phyloP scores from a whole-genome alignment of 2,797 vertebrate genomes.

The Myotis daubentonii region DNA sequence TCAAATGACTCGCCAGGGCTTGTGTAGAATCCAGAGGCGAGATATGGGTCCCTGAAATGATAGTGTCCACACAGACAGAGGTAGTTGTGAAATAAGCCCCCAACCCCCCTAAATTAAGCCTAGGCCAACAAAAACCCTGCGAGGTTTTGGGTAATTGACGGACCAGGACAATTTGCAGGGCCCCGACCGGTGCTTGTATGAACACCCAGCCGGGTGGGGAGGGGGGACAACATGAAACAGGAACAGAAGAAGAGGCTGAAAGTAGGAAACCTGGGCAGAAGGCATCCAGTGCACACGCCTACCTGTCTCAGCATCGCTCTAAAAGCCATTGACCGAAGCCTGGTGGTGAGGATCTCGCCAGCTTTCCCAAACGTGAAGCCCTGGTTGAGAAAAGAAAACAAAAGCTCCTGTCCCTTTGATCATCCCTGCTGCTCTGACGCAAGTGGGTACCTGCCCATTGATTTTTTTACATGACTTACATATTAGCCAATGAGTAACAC shows the following conservation, averaged over 20 bases:
- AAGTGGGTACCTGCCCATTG: not conserved
- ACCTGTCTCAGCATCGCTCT: slow-evolving; percentile 97
- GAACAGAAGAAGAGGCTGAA: not conserved
- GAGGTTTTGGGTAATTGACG: not conserved
- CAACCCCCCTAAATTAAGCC: not conserved
- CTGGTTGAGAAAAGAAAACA: slow-evolving; percentile 71
- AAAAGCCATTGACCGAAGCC: slow-evolving; percentile 92
- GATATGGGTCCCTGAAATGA: not conserved
- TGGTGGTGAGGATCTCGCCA: slow-evolving; percentile 95
- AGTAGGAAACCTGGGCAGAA: not conserved
- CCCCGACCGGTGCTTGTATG: too few species aligned
- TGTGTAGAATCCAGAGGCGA: not conserved
- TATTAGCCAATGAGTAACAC: not conserved
- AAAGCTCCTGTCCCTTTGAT: not conserved
- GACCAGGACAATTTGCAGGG: not conserved
- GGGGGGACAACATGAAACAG: not conserved
- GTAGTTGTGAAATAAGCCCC: not conserved
- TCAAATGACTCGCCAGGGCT: not conserved
- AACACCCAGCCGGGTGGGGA: rapidly evolving
- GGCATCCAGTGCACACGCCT: not conserved
- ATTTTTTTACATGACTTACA: not conserved
- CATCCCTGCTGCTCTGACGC: not conserved
- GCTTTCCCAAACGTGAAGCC: slow-evolving; percentile 94
- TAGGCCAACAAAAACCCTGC: not conserved
- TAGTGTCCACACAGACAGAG: not conserved